These are phyloP conservation scores for Anagyrus pseudococci DNA, from an alignment of 2,888 invertebrate species.

Conservation along the genomic window DNA sequence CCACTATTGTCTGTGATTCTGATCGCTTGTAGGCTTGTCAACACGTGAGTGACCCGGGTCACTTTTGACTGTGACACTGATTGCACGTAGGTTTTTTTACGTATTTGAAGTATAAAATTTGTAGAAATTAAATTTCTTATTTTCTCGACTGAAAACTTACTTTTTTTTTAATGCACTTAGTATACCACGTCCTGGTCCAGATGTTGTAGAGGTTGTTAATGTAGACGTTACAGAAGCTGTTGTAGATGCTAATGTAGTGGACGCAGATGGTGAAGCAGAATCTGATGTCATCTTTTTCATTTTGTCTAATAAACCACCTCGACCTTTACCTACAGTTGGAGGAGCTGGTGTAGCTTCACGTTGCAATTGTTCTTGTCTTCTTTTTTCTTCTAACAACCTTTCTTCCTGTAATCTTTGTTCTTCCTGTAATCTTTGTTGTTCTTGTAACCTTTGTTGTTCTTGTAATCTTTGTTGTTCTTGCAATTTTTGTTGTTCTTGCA, in stretches of 20 bases:
- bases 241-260: slow-evolving; percentile 12
- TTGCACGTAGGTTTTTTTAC: not conserved
- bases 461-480: not conserved
- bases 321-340: slow-evolving; percentile 22
- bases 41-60: too few relatives aligned
- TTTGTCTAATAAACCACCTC: slow-evolving; percentile 26
- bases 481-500: not conserved
- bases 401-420: not conserved
- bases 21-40: not conserved
- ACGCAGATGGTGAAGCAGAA: not conserved
- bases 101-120: not conserved
- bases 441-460: not conserved
- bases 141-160: slow-evolving; percentile 5
- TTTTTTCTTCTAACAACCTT: slow-evolving; percentile 10
- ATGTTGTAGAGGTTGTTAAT: slow-evolving; percentile 5
- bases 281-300: not conserved
- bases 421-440: not conserved
- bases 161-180: slow-evolving; percentile 9
- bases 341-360: too few relatives aligned
- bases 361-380: slow-evolving; percentile 1
- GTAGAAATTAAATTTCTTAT: not conserved
- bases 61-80: too few relatives aligned
- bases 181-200: slow-evolving; percentile 38
- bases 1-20: not conserved
- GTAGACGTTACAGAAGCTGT: slow-evolving; percentile 16